Percentiles rank a stretch among this genome's conserved stretches.
phyloP scores from a whole-genome alignment of 1,140 invertebrate species.

The Caenorhabditis tropicalis region DNA sequence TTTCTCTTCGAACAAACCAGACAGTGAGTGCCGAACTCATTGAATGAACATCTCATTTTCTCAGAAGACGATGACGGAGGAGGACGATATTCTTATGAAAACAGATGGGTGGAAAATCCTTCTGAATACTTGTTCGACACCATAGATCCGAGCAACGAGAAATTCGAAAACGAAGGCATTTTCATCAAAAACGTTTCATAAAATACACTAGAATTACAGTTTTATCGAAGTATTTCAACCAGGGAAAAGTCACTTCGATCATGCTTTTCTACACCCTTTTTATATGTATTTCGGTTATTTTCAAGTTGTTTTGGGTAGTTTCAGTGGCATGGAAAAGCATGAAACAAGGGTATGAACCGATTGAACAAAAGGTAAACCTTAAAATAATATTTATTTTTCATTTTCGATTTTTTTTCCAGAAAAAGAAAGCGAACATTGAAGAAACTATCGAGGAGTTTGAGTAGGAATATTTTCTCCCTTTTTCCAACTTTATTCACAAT shows the following conservation, averaged over 20 bases:
- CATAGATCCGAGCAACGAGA: neutral
- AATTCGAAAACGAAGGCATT: neutral
- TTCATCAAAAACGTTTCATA: too few relatives aligned
- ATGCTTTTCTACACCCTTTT: constrained; percentile 10
- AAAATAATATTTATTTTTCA: neutral
- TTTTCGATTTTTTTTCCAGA: neutral
- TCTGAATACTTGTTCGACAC: neutral
- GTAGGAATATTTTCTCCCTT: too few relatives aligned
- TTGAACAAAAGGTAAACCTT: neutral
- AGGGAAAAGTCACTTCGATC: neutral
- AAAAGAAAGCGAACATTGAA: neutral
- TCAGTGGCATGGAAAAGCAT: neutral
- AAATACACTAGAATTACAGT: neutral
- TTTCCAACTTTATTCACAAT: too few relatives aligned
- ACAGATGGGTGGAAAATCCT: neutral
- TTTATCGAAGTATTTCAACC: neutral
- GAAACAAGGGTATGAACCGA: constrained; percentile 6
- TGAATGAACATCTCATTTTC: neutral
- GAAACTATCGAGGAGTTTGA: neutral
- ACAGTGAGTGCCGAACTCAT: neutral
- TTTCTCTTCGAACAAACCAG: neutral
- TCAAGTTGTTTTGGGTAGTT: neutral
- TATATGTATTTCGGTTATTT: neutral
- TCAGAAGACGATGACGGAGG: neutral
- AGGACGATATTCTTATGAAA: neutral